Evolutionary conservation across 2,797 vertebrate genomes (phyloP), one percentile per base, ranked within the genome.

Genomic region (Otolemur crassicaudatus): DNA sequence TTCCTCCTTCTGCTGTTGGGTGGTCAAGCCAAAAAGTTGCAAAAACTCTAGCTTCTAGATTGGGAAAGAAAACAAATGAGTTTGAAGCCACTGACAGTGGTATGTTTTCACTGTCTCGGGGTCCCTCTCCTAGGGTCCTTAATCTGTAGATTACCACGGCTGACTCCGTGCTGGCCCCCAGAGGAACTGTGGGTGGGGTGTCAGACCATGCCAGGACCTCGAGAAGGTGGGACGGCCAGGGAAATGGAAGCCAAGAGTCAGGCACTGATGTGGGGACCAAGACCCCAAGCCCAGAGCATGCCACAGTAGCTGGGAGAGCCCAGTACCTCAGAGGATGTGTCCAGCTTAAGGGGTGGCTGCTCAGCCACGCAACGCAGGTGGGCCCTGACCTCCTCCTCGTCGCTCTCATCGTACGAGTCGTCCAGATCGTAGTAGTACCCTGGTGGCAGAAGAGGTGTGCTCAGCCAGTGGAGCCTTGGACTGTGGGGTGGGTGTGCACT

Each of bases 341-440:
- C 99, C 98, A 99, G 98, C 97, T 99, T 99, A 97, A 99, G 99
- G 1, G 99, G 99, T 0, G 99, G 99, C 98, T 99, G 99, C 97
- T 99, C 99, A 0, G 99, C 98, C 72, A 99, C 99, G 29, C 99
- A 99, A 72, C 99, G 99, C 94, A 99, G 99, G 98, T 99, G 99
- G 73, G 99, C 99, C 96, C 99, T 98, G 96, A 99, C 99, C 97
- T 99, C 99, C 97, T 99, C 99, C 96, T 99, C 99, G 0, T 99
- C 99, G 0, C 99, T 99, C 98, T 99, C 99, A 0, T 99, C 99
- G 0, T 99, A 99, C 7, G 99, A 99, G 98, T 99, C 99, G 2
- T 99, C 99, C 97, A 99, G 99, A 98, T 99, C 99, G 0, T 99
- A 99, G 98, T 99, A 99, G 98, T 99, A 99, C 95, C 99, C 99